phyloP scores from a whole-genome alignment of 1,140 invertebrate genomes.

The Trichonephila inaurata region DNA sequence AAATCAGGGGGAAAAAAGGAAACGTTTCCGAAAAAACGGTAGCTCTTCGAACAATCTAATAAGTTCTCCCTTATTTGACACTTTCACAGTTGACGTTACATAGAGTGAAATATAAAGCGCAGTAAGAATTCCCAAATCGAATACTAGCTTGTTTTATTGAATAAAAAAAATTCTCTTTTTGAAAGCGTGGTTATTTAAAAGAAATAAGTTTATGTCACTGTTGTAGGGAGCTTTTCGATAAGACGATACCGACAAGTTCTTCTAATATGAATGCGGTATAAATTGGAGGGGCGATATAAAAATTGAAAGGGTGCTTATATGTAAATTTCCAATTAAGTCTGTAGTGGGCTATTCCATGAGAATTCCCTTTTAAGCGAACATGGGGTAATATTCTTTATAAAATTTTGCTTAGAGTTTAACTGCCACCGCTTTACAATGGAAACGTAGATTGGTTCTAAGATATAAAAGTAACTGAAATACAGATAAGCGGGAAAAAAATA shows the following conservation, averaged over 20 bases:
- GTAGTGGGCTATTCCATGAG: too few relatives aligned
- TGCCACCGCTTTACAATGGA: too few relatives aligned
- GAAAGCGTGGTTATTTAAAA: background rate
- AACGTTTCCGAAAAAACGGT: background rate
- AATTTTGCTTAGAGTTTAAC: too few relatives aligned
- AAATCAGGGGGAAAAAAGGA: background rate
- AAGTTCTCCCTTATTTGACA: slow-evolving; percentile 10
- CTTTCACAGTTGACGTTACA: background rate
- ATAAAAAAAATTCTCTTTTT: slow-evolving; percentile 1
- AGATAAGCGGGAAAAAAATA: too few relatives aligned
- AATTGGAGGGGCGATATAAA: slow-evolving; percentile 4
- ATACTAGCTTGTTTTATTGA: background rate
- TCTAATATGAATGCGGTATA: background rate
- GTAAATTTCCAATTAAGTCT: too few relatives aligned
- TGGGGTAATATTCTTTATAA: too few relatives aligned
- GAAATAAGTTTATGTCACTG: background rate
- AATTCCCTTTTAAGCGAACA: too few relatives aligned
- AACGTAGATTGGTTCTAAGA: too few relatives aligned
- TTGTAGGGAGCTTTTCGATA: background rate
- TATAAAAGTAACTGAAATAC: too few relatives aligned
- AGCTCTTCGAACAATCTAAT: background rate
- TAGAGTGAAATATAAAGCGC: background rate
- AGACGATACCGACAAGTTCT: slow-evolving; percentile 3
- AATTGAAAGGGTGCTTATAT: background rate
- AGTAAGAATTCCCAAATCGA: background rate